Base-by-base conservation (phyloP, 2,888 invertebrate genomes). In the Linnaemya tessellans region DNA sequence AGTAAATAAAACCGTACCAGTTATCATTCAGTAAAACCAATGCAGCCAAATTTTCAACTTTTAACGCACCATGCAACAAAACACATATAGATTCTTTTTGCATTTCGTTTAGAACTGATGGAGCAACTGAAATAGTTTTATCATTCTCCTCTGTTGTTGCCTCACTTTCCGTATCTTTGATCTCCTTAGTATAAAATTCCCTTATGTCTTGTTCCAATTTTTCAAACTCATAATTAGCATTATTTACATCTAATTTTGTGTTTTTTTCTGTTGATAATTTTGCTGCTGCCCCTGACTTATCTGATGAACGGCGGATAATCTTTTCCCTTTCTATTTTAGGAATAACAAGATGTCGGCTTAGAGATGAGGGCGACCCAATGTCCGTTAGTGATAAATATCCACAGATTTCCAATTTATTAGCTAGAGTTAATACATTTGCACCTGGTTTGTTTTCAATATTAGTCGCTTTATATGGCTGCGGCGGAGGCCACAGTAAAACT, bases 1-100 rank as follows among this genome's bases (percentile, higher is more conserved):
- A 97, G 89, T 97, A 96, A 82, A 99, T 94, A 86, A 98, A 96
- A n/a, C 98, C 98, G 93, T 95, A 98, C 98, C 98, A 98, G 88
- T 97, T 96, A 0, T 96, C 94, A 81, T 96, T 96, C 0, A 98
- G 93, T 77, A 95, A 94, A 60, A 98, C 97, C 43, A 99, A 92
- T 0, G 98, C 98, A 0, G 97, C 96, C 96, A 98, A 97, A 88
- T 96, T 96, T 93, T 98, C 98, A 56, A 95, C 95, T 94, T 98
- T 98, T 4, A 98, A 93, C 54, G 98, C 97, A 3, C 98, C 98
- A 91, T 99, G 98, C 2, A 99, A 94, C 15, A 99, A 93, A 5
- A 98, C 98, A 91, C 98, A 98, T 90, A 98, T 97, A 1, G 97
- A 97, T 0, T 98, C 96, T 62, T 94, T 94, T 62, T 91, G 90